Evolutionary conservation across 2,113 vertebrate genomes (phyloP).

Genomic region (Gavialis gangeticus): DNA sequence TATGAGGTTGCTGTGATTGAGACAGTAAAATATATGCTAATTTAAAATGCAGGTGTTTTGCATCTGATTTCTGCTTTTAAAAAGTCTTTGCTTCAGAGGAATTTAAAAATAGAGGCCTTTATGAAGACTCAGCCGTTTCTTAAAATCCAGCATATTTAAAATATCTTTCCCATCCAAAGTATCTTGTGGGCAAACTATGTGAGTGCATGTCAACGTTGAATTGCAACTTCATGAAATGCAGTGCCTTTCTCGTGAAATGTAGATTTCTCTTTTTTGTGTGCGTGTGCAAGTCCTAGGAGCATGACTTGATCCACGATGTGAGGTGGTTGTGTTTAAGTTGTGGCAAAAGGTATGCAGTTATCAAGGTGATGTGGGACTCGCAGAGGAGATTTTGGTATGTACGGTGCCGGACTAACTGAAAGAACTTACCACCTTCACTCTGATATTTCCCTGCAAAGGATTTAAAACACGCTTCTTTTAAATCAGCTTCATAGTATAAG

Average conservation of each 20-base stretch:
- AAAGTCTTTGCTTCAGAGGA: constrained; percentile 72
- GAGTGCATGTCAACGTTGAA: rapidly evolving
- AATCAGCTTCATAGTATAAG: background rate
- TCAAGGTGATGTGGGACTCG: background rate
- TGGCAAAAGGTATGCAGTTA: constrained; percentile 16
- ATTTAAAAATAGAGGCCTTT: constrained; percentile 71
- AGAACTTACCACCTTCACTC: background rate
- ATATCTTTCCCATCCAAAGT: background rate
- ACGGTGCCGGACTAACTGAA: background rate
- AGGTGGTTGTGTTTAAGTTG: background rate
- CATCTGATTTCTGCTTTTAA: constrained; percentile 78
- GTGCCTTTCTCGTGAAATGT: background rate
- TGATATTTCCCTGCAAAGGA: background rate
- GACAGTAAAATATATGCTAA: constrained; percentile 80
- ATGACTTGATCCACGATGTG: background rate
- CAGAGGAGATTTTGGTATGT: background rate
- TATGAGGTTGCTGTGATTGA: constrained; percentile 80
- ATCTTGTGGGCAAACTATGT: background rate
- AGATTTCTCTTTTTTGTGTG: background rate
- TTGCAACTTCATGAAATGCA: background rate
- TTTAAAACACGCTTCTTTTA: rapidly evolving
- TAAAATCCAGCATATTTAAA: constrained; percentile 35
- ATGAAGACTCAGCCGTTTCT: constrained; percentile 68
- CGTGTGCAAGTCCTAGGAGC: background rate
- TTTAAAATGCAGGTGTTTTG: constrained; percentile 81